These are phyloP conservation scores for Phasia obesa DNA, from an alignment of 2,888 invertebrate genomes.

Conservation along the genomic window DNA sequence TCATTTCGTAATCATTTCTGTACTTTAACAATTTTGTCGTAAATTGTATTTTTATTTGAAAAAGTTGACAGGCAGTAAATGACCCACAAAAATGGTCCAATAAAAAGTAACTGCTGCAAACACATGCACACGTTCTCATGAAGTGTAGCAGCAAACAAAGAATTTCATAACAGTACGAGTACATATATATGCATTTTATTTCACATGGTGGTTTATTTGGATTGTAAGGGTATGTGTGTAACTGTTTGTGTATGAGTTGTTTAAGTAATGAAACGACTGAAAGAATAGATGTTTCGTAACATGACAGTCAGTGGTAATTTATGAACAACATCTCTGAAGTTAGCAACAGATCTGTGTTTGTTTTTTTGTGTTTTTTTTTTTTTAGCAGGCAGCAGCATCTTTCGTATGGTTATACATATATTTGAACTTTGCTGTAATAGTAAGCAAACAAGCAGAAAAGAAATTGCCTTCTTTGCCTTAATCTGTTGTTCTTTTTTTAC, in stretches of 20 bases:
- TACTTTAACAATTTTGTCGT: conserved; percentile 55
- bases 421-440: not conserved
- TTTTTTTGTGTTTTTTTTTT: too few species aligned
- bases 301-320: conserved; percentile 57
- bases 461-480: too few species aligned
- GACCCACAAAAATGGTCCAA: conserved; percentile 66
- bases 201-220: too few species aligned
- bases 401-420: not conserved
- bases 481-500: too few species aligned
- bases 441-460: too few species aligned
- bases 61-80: conserved; percentile 65
- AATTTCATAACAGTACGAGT: not conserved
- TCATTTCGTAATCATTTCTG: conserved; percentile 37
- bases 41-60: conserved; percentile 62
- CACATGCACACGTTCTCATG: not conserved
- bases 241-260: too few species aligned
- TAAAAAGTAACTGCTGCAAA: conserved; percentile 30
- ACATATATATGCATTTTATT: not conserved
- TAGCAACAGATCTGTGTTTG: conserved; percentile 24
- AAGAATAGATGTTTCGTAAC: conserved; percentile 18
- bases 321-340: conserved; percentile 41
- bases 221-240: not conserved
- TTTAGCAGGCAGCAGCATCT: not conserved
- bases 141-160: conserved; percentile 1
- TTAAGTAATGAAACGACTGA: conserved; percentile 19